Evolutionary conservation across 2,797 vertebrate species (phyloP), one percentile per base, ranked within the genome.

Genomic region (Rhinichthys osculus): DNA sequence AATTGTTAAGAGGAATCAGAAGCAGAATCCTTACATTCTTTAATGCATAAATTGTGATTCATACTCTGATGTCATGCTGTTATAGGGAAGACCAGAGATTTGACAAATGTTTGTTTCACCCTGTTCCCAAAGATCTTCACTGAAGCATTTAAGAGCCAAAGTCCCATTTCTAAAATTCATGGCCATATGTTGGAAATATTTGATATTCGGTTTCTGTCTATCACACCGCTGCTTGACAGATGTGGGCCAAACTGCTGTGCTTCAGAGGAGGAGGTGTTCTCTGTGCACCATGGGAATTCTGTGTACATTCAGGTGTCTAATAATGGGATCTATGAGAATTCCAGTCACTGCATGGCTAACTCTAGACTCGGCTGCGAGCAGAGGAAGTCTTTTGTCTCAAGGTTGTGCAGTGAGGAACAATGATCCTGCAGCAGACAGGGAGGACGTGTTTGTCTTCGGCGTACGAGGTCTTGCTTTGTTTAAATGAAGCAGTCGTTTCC

Each of bases 321-420:
- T 47, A 47, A 71, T 14, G 72, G 50, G 57, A 85, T 67, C 35
- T 6, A 52, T 73, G 82, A 73, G 86, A 84, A 82, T 71, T 33
- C 66, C n/a, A 54, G 78, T 81, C 59, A 17, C 47, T 86, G 17
- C 40, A 59, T 44, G 79, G 50, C 4, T 10, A 84, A 69, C 62
- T 62, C 62, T 42, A 71, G 71, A 57, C 57, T 62, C n/a, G 11
- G 66, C 23, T 59, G 35, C 2, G 1, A 81, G 35, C 72, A 76
- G 57, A 79, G 83, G 89, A 88, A 76, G 73, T 80, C 47, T 78
- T 73, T 83, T 82, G 77, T 88, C 44, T 73, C 9, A 72, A 78
- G 33, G 77, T 66, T 83, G 83, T 17, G 54, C 64, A 67, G 50
- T 16, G 84, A 88, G 62, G 62, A 86, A 87, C 71, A 87, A 89